Base-by-base conservation (phyloP, 2,797 vertebrate species). In the Schizopygopsis malacanthus region DNA sequence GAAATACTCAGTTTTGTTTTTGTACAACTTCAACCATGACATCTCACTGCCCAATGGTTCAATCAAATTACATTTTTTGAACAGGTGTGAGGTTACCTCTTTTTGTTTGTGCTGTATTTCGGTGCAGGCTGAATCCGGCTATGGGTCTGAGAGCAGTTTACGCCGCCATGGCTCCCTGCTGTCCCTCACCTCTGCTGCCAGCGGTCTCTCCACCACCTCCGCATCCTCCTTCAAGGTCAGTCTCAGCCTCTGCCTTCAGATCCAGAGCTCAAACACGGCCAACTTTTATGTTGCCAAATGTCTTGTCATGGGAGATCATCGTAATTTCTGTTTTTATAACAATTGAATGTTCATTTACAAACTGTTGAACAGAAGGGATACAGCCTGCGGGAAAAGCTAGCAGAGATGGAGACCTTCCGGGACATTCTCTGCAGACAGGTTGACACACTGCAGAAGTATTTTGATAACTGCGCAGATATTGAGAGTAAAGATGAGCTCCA, bases 321-420 rank as follows among this genome's bases (percentile, higher is more conserved):
- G 0, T 4, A 22, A 43, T 41, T 65, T 16, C n/a, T 65, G 16
- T 76, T 18, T 22, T 61, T 25, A 41, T 71, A 28, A 2, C 9
- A n/a, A 8, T 63, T 79, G 28, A 54, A 54, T 84, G 1, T 43
- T 47, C 1, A 2, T 22, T 84, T 72, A 1, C 56, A 28, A 84
- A n/a, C 59, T 45, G 13, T 39, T 83, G 59, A 80, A 70, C 94
- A 99, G 98, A 99, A 99, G 94, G 98, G 97, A 70, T 96, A 98
- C 93, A 97, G 97, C 92, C 95, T 99, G 89, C 96, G 96, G 16
- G 98, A 99, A 92, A 99, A 99, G 91, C 93, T 99, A 90, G 96
- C 98, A 65, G 98, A 99, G 95, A 99, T 99, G 98, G 98, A 99
- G 94, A 99, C 98, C 4, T 99, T 99, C 91, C 95, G 98, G 90